Evolutionary conservation across 2,113 vertebrate species (phyloP), one percentile per base, ranked within the genome.

Genomic region (Pterocles orientalis): DNA sequence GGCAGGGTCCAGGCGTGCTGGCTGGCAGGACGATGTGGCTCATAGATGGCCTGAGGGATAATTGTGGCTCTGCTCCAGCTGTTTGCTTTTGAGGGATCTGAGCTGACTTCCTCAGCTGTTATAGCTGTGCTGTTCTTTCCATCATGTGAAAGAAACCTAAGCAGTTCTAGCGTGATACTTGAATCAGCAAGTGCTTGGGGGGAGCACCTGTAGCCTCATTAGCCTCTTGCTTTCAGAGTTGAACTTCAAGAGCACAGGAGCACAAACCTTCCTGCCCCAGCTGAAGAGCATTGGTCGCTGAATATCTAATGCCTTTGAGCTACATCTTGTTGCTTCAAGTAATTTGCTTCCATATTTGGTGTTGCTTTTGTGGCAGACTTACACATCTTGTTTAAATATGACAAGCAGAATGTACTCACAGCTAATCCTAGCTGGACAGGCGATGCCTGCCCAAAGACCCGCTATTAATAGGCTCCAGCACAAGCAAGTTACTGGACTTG

Each of bases 281-380:
- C 84, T 70, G 70, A 61, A 41, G 84, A 15, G 21, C 47, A 5
- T 39, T 7, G 28, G 5, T 47, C 33, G 83, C 18, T 12, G 10
- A 48, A 3, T 4, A 48, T 62, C 60, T 7, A 8, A 7, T 9
- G n/a, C 64, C 8, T 47, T 9, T 15, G 61, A n/a, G 72, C 43
- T 36, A 16, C 36, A 4, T 77, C 85, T 58, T 71, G 57, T 86
- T 2, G 7, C 68, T 66, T 90, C 78, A 62, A 83, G 70, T 82
- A 25, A 70, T 84, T 90, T 85, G 47, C 80, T 96, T 92, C 95
- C 90, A 78, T 96, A 78, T 95, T 95, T 90, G 90, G 87, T 86
- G 79, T 71, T 29, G 82, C 71, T 75, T 86, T 94, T 64, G 75
- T 83, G 82, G 72, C 68, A 81, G 75, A 58, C 66, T 92, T 94